phyloP scores from a whole-genome alignment of 2,113 vertebrate genomes.

The Petrocephalus microphthalmus region DNA sequence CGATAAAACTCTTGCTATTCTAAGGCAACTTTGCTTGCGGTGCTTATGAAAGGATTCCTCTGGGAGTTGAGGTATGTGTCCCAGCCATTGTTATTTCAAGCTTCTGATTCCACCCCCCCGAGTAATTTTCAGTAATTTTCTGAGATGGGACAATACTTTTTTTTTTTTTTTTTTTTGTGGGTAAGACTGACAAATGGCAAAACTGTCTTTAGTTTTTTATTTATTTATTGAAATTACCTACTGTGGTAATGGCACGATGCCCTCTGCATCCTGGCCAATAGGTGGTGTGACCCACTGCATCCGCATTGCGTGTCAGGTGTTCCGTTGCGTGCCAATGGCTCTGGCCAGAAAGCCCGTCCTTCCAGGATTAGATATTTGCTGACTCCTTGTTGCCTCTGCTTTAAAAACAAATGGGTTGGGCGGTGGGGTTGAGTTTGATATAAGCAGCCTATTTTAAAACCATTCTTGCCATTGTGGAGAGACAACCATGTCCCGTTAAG shows the following conservation, averaged over 20 bases:
- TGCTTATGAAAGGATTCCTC: not conserved
- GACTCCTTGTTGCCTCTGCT: not conserved
- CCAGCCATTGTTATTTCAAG: conserved; percentile 2
- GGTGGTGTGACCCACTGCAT: not conserved
- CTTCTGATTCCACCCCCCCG: not conserved
- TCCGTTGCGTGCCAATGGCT: not conserved
- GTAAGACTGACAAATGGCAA: not conserved
- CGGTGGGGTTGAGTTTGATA: not conserved
- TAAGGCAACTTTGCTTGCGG: not conserved
- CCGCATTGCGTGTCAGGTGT: not conserved
- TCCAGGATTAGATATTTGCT: conserved; percentile 8
- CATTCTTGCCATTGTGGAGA: not conserved
- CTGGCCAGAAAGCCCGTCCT: not conserved
- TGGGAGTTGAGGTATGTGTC: not conserved
- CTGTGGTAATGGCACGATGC: not conserved
- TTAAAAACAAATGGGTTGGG: not conserved
- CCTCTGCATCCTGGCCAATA: not conserved
- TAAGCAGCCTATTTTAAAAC: not conserved
- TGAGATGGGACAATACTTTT: too few relatives aligned
- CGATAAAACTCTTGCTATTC: not conserved
- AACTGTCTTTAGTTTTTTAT: not conserved
- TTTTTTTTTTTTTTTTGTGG: not conserved
- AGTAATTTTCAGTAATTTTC: not conserved
- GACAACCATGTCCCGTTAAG: not conserved
- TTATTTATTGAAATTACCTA: not conserved